Evolutionary conservation across 2,888 invertebrate species (phyloP).

Genomic region (Cylloceria caligata): DNA sequence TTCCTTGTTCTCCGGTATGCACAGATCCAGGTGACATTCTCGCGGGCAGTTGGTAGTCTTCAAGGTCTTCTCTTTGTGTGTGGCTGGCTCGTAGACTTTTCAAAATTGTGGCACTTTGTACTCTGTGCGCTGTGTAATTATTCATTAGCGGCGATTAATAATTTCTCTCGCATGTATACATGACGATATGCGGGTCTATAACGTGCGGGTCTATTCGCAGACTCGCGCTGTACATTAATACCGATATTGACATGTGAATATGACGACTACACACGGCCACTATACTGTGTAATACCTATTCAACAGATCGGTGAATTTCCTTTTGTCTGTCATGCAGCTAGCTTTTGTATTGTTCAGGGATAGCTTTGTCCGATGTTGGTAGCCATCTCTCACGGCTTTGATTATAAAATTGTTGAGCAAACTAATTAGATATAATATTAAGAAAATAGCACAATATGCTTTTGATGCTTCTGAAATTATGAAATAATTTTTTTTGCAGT

Average conservation of each 20-base stretch:
- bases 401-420: neutral
- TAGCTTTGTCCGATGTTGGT: neutral
- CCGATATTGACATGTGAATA: slow-evolving; percentile 42
- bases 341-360: neutral
- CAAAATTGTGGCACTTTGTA: slow-evolving; percentile 10
- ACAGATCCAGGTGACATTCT: neutral
- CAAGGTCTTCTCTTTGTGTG: neutral
- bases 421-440: neutral
- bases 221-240: slow-evolving; percentile 32
- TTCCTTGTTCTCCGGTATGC: neutral
- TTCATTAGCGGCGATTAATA: slow-evolving; percentile 38
- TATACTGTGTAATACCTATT: neutral
- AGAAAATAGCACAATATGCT: too few relatives aligned
- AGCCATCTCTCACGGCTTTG: neutral
- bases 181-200: slow-evolving; percentile 32
- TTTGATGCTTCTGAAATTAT: slow-evolving; percentile 3
- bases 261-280: neutral
- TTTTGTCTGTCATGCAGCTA: slow-evolving; percentile 15
- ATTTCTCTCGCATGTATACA: slow-evolving; percentile 27
- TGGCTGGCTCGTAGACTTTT: neutral
- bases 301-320: neutral
- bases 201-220: slow-evolving; percentile 23
- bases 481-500: slow-evolving; percentile 16
- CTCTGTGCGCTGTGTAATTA: neutral
- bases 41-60: neutral